Evolutionary conservation across 2,888 invertebrate genomes (phyloP).

Genomic region (Xiphydria camelus): DNA sequence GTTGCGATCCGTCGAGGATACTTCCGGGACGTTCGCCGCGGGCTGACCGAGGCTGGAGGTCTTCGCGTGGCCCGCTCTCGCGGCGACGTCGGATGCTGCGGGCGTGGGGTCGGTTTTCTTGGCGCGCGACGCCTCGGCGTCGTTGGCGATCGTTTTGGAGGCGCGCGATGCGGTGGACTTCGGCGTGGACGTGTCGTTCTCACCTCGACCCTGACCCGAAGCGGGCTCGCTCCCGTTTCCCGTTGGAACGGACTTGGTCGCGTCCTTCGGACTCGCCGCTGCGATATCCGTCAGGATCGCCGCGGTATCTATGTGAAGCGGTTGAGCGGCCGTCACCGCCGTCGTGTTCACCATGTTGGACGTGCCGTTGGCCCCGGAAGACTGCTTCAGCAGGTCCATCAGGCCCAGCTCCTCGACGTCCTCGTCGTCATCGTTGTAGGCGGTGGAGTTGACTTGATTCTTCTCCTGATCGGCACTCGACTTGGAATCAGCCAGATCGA

Average conservation of each 20-base stretch:
- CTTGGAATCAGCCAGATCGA: neutral
- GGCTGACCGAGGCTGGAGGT: constrained; percentile 21
- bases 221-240: neutral
- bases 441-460: neutral
- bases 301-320: constrained; percentile 46
- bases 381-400: constrained; percentile 43
- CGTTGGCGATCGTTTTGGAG: constrained; percentile 21
- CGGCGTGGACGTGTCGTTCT: too few relatives aligned
- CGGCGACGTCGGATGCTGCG: too few relatives aligned
- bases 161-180: too few relatives aligned
- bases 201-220: too few relatives aligned
- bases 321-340: constrained; percentile 50
- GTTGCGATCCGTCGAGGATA: too few relatives aligned
- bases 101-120: constrained; percentile 2
- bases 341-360: constrained; percentile 52
- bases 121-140: neutral
- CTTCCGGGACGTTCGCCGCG: too few relatives aligned
- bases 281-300: constrained; percentile 29
- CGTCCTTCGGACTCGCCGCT: neutral
- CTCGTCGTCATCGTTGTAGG: constrained; percentile 9
- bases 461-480: neutral
- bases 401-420: constrained; percentile 34
- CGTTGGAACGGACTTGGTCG: too few relatives aligned
- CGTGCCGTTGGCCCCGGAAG: constrained; percentile 41
- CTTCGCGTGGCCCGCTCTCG: constrained; percentile 2